A percentile compares a stretch with the other conserved stretches of the same genome.
These are phyloP conservation scores for Litocranius walleri DNA, from an alignment of 2,113 vertebrate genomes.

Conservation along the genomic window DNA sequence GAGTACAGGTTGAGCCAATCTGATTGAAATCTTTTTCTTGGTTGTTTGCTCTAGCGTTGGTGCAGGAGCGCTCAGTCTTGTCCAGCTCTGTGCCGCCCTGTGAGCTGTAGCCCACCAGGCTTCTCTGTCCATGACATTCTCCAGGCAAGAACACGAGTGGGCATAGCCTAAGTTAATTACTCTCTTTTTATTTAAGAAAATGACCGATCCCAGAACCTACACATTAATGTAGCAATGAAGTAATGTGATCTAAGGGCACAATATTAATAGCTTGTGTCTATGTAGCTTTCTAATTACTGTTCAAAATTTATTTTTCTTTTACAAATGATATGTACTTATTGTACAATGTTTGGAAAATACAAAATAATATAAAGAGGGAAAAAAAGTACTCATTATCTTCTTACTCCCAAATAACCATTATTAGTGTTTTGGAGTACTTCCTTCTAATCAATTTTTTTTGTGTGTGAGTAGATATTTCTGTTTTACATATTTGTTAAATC, in stretches of 20 bases:
- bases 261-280: neutral
- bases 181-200: conserved; percentile 36
- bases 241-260: neutral
- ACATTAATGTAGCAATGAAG: neutral
- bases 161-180: neutral
- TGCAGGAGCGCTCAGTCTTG: neutral
- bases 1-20: neutral
- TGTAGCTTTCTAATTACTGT: neutral
- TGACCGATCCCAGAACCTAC: neutral
- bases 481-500: neutral
- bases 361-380: neutral
- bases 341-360: neutral
- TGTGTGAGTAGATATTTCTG: neutral
- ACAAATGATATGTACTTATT: neutral
- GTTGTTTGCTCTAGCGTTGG: neutral
- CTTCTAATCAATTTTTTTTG: neutral
- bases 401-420: neutral
- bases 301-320: neutral
- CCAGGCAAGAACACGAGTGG: neutral
- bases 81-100: neutral
- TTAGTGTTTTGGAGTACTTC: neutral
- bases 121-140: neutral
- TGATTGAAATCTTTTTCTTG: neutral
- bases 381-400: neutral
- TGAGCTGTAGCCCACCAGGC: neutral